Conservation (phyloP, 2,888 invertebrate species). For the Agriopis aurantiaria region DNA sequence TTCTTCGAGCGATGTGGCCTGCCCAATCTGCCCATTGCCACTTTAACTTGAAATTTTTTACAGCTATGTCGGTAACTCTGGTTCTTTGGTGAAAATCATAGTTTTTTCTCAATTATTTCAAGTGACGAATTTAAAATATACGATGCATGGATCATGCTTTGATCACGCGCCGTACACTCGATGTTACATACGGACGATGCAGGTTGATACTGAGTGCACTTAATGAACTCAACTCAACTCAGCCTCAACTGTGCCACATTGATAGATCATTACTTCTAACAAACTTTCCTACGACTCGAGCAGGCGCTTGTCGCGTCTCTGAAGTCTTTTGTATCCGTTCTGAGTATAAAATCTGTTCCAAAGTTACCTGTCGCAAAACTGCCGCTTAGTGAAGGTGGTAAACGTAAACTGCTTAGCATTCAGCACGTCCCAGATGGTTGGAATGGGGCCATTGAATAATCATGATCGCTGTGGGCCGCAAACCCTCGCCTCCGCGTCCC, state of each 20-base stretch:
- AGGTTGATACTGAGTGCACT: neutral
- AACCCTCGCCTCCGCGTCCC: slow-evolving; percentile 57
- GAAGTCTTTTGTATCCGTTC: slow-evolving; percentile 3
- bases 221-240: no score
- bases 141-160: no score
- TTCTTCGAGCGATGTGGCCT: no score
- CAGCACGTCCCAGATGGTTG: slow-evolving; percentile 68
- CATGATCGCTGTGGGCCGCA: slow-evolving; percentile 73
- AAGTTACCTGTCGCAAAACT: slow-evolving; percentile 28
- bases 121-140: no score
- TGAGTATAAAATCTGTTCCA: slow-evolving; percentile 3
- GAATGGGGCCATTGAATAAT: slow-evolving; percentile 80
- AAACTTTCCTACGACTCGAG: slow-evolving; percentile 28
- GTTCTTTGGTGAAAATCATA: no score
- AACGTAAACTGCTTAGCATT: slow-evolving; percentile 74
- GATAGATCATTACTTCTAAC: slow-evolving; percentile 21
- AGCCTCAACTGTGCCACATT: slow-evolving; percentile 28
- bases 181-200: neutral
- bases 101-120: no score
- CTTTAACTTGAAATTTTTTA: no score
- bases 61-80: no score
- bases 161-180: no score
- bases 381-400: slow-evolving; percentile 50
- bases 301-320: slow-evolving; percentile 23
- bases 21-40: no score